Evolutionary conservation across 2,113 vertebrate species (phyloP).

Genomic region (Pholis gunnellus): DNA sequence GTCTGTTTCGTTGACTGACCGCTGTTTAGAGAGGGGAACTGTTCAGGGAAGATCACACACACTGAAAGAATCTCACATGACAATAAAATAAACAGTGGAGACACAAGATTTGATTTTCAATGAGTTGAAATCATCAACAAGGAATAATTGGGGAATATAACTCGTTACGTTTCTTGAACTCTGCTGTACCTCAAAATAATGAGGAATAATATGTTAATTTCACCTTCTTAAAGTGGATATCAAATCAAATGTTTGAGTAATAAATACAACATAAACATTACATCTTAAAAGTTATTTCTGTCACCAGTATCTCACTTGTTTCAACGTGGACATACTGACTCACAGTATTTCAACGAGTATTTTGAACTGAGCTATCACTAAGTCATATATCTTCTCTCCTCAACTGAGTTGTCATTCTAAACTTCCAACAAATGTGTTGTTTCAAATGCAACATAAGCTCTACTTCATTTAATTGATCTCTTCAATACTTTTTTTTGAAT

Average conservation of each 20-base stretch:
- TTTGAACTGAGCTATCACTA: background rate
- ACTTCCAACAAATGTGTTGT: background rate
- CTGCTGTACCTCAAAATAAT: background rate
- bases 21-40: slow-evolving; percentile 54
- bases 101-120: slow-evolving; percentile 19
- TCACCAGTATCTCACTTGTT: background rate
- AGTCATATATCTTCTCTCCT: background rate
- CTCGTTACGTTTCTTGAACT: background rate
- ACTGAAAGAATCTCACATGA: slow-evolving; percentile 67
- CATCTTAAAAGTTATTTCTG: background rate
- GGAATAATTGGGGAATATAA: background rate
- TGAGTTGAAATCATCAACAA: background rate
- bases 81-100: slow-evolving; percentile 61
- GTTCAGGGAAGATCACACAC: slow-evolving; percentile 67
- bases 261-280: background rate
- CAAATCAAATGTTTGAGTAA: background rate
- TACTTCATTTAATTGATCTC: background rate
- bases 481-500: background rate
- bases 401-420: background rate
- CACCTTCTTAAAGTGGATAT: background rate
- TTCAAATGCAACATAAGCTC: background rate
- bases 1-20: slow-evolving; percentile 63
- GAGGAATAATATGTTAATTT: background rate
- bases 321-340: background rate
- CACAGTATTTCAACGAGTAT: too few species aligned